Conservation (phyloP, 1,140 invertebrate genomes). For the Temnothorax longispinosus region DNA sequence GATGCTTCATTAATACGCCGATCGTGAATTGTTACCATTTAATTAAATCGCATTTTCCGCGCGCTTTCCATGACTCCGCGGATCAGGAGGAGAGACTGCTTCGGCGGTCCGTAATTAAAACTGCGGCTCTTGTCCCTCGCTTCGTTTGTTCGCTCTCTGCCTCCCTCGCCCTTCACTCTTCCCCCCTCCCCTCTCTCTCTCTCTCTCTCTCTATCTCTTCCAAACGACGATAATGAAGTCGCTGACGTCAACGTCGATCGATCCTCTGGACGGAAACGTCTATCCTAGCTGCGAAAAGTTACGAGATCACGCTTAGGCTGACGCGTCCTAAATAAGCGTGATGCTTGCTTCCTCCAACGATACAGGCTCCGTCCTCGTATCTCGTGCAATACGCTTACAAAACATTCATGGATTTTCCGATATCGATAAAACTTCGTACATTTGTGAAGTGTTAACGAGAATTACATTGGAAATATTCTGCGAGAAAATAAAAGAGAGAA, state of each 20-base stretch:
- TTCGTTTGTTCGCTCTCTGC: conserved; percentile 45
- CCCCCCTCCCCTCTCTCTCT: background rate
- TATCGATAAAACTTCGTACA: conserved; percentile 38
- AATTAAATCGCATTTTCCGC: conserved; percentile 82
- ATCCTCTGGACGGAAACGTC: conserved; percentile 40
- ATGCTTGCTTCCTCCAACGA: background rate
- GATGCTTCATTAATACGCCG: conserved; percentile 75
- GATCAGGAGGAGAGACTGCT: conserved; percentile 54
- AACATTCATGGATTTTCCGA: background rate
- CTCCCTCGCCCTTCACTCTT: background rate
- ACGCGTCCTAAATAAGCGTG: conserved; percentile 49
- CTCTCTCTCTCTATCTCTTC: background rate
- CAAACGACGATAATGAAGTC: conserved; percentile 56
- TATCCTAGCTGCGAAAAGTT: conserved; percentile 52
- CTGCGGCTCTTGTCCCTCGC: conserved; percentile 49
- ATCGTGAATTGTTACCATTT: conserved; percentile 79
- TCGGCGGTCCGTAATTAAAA: conserved; percentile 47
- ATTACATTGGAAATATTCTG: conserved; percentile 32
- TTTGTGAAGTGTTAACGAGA: conserved; percentile 46
- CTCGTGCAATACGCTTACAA: conserved; percentile 14
- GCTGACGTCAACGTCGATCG: conserved; percentile 49
- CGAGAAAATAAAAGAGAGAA: background rate
- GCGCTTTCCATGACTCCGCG: conserved; percentile 60
- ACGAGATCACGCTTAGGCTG: conserved; percentile 55
- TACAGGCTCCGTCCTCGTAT: conserved; percentile 3